These are phyloP conservation scores for Uria lomvia DNA, from an alignment of 2,113 vertebrate genomes.

Conservation along the genomic window DNA sequence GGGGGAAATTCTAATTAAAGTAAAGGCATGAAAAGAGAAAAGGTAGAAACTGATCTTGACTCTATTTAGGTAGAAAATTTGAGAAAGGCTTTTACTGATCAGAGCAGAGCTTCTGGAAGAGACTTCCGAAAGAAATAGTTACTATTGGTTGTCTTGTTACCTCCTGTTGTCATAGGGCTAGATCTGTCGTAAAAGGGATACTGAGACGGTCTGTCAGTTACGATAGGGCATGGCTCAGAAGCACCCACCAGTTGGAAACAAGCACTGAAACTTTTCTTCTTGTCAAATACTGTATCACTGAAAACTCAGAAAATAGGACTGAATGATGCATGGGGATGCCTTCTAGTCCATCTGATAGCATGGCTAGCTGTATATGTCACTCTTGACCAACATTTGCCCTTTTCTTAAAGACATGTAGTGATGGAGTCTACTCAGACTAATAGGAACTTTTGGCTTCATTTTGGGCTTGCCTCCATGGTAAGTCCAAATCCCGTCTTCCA, in stretches of 20 bases:
- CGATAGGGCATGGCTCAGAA: not conserved
- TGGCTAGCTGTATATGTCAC: not conserved
- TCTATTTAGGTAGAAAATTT: not conserved
- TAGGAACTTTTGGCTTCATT: not conserved
- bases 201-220: not conserved
- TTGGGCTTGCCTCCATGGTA: not conserved
- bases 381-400: not conserved
- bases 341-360: accelerated
- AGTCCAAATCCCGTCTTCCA: not conserved
- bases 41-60: not conserved
- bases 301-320: not conserved
- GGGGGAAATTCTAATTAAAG: not conserved
- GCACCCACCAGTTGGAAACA: not conserved
- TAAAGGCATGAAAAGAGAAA: not conserved
- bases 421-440: not conserved
- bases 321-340: not conserved
- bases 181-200: not conserved
- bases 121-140: not conserved
- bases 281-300: not conserved
- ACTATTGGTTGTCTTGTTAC: not conserved
- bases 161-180: not conserved
- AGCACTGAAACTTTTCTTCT: not conserved
- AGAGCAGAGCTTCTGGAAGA: not conserved
- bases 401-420: not conserved
- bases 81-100: not conserved